Evolutionary conservation across 2,797 vertebrate species (phyloP).

Genomic region (Graptemys geographica): DNA sequence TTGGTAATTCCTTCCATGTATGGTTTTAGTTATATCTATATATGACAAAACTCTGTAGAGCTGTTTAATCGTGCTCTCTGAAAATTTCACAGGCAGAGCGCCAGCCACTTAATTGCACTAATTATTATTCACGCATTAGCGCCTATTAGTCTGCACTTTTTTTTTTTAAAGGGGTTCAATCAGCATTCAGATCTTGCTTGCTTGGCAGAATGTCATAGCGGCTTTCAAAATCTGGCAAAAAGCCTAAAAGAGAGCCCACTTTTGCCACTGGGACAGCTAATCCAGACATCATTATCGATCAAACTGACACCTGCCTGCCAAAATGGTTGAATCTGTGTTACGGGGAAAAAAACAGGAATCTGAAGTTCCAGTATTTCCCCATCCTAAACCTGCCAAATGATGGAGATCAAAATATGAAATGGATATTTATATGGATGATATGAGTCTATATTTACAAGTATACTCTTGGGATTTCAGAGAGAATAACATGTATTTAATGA

Average conservation of each 20-base stretch:
- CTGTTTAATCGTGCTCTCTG: conserved; percentile 69
- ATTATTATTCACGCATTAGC: conserved; percentile 84
- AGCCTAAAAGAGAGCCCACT: conserved; percentile 76
- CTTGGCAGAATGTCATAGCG: conserved; percentile 80
- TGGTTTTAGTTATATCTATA: conserved; percentile 67
- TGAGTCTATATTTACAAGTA: neutral
- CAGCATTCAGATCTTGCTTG: conserved; percentile 81
- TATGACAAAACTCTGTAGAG: conserved; percentile 71
- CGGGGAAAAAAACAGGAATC: conserved; percentile 51
- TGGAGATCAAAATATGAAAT: conserved; percentile 43
- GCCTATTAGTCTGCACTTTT: conserved; percentile 81
- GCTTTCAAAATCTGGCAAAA: conserved; percentile 81
- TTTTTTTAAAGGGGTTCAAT: conserved; percentile 76
- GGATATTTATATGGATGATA: conserved; percentile 8
- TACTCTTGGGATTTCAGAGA: neutral
- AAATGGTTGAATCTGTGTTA: conserved; percentile 63
- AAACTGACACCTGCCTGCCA: conserved; percentile 75
- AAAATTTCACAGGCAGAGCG: conserved; percentile 71
- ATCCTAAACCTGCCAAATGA: conserved; percentile 35
- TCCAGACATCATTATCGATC: conserved; percentile 77
- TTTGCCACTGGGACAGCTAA: conserved; percentile 79
- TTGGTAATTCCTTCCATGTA: conserved; percentile 57
- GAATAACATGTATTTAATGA: neutral
- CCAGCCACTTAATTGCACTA: conserved; percentile 80
- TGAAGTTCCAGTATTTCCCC: conserved; percentile 24